Evolutionary conservation across 53 echinoderm and acorn worm genomes (phyloP).

Genomic region (Mesocentrotus franciscanus): DNA sequence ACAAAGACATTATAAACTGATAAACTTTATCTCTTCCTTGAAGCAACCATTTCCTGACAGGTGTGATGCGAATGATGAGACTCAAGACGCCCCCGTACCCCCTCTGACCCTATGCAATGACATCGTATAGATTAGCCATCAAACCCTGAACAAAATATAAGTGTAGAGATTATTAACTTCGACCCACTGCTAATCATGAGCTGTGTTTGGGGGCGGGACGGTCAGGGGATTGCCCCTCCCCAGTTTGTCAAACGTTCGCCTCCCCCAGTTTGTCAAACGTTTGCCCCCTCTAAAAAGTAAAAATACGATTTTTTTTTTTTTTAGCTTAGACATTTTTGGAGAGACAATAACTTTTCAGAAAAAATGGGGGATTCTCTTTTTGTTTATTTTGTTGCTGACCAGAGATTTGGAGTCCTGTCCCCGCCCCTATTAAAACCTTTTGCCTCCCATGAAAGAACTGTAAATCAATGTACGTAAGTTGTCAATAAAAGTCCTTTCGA

Average conservation of each 20-base stretch:
- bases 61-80: neutral
- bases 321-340: too few relatives aligned
- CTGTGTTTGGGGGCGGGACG: too few relatives aligned
- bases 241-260: too few relatives aligned
- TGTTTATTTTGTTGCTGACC: too few relatives aligned
- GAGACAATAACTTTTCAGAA: too few relatives aligned
- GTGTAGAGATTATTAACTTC: neutral
- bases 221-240: too few relatives aligned
- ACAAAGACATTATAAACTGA: neutral
- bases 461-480: neutral
- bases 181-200: too few relatives aligned
- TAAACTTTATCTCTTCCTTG: neutral
- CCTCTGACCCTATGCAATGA: neutral
- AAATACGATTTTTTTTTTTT: too few relatives aligned
- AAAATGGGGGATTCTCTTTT: too few relatives aligned
- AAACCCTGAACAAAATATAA: neutral
- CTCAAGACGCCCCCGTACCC: neutral
- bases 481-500: neutral
- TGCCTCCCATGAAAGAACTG: neutral
- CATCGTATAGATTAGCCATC: neutral
- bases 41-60: slow-evolving; percentile 21
- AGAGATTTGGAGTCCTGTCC: neutral
- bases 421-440: neutral
- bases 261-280: too few relatives aligned
- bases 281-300: too few relatives aligned